Evolutionary conservation across 2,888 invertebrate genomes (phyloP), one percentile per base, ranked within the genome.

Genomic region (Belgica antarctica): DNA sequence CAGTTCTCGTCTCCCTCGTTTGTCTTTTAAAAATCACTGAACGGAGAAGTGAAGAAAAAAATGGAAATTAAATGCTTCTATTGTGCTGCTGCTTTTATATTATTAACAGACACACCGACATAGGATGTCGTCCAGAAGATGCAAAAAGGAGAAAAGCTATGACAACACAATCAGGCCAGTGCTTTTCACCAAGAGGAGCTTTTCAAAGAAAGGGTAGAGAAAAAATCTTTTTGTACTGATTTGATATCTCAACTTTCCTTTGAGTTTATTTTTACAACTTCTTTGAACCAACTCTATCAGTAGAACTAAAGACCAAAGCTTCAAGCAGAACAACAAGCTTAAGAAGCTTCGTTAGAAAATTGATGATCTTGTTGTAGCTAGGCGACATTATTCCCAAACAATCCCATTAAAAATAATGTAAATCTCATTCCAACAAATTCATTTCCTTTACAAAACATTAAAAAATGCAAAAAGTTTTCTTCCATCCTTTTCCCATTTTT

Each of bases 1-100:
- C 1, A 15, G 52, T 59, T n/a, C 27, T 31, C 27, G 31, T 17
- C 27, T n/a, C 34, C 10, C 19, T 34, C 1, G 31, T 10, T 19
- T 62, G 24, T 41, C 63, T 46, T 46, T 15, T 19, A 46, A 17
- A 27, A 65, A 65, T 46, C 41, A 46, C 27, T 2, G 52, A 2
- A 31, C 12, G 34, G 5, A 27, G 17, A 46, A 47, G 28, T 63
- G 15, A 19, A 17, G 41, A 65, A 65, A 46, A 65, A 47, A 65
- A 65, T 65, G 47, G 27, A 65, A 47, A 65, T 46, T 41, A 41
- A 65, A 65, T 34, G 59, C 59, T 52, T 41, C 52, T 22, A 52
- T 52, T 52, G 52, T 52, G 52, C 52, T 22, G 19, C 22, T 10
- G 52, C 22, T 52, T n/a, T 52, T 52, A 52, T 52, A 22, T 19